phyloP scores from a whole-genome alignment of 2,113 vertebrate genomes.

The Ictalurus punctatus region DNA sequence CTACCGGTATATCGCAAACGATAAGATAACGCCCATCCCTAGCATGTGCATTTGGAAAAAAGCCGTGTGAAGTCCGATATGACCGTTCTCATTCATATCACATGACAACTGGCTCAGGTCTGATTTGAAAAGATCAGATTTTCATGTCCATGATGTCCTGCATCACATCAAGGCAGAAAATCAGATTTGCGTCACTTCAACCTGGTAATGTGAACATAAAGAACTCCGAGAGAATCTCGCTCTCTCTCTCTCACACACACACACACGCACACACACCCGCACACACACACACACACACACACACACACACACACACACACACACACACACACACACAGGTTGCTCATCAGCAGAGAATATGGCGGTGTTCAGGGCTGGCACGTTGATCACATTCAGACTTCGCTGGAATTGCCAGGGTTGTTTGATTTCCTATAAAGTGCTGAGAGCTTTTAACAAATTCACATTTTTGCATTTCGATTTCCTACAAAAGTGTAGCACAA shows the following conservation, averaged over 20 bases:
- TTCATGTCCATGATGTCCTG: background rate
- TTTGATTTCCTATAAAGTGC: background rate
- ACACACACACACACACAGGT: background rate
- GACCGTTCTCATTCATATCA: background rate
- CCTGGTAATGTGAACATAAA: background rate
- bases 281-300: conserved; percentile 4
- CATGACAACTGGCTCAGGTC: background rate
- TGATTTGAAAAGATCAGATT: background rate
- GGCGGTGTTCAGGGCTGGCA: background rate
- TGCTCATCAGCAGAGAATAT: background rate
- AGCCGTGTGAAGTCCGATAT: background rate
- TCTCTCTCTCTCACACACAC: background rate
- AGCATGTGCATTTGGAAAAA: background rate
- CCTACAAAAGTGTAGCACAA: background rate
- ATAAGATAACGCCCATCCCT: no score
- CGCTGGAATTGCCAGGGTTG: background rate
- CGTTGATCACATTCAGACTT: background rate
- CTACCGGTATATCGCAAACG: no score
- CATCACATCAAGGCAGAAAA: background rate
- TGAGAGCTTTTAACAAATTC: conserved; percentile 12
- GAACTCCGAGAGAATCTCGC: no score
- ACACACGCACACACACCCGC: conserved; percentile 3
- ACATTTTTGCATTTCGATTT: conserved; percentile 7
- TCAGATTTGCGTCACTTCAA: background rate
- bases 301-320: conserved; percentile 12